Conservation (phyloP, 2,888 invertebrate genomes). For the Lordiphosa andalusiaca region DNA sequence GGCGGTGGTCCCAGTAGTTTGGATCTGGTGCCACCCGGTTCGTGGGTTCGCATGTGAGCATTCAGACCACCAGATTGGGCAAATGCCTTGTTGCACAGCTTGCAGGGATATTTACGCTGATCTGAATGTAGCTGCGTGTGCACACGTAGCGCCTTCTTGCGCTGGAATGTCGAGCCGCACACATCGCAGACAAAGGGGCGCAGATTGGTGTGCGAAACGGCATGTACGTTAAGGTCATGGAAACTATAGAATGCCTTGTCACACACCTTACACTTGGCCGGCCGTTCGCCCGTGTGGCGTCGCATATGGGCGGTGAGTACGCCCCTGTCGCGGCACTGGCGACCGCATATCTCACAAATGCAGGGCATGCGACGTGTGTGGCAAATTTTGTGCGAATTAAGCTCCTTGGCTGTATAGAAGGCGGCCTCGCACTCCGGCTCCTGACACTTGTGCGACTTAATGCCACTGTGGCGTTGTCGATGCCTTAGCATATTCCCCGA, state of each 20-base stretch:
- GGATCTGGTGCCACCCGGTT: conserved; percentile 26
- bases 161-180: conserved; percentile 76
- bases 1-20: neutral
- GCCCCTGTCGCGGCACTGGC: conserved; percentile 73
- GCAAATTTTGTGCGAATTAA: conserved; percentile 72
- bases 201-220: conserved; percentile 74
- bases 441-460: conserved; percentile 75
- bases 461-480: conserved; percentile 75
- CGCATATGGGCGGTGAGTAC: conserved; percentile 77
- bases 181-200: conserved; percentile 71
- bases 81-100: conserved; percentile 74
- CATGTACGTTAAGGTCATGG: conserved; percentile 77
- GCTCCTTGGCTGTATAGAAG: conserved; percentile 73
- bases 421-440: conserved; percentile 67
- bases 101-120: conserved; percentile 74
- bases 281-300: conserved; percentile 72
- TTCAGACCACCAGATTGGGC: conserved; percentile 77
- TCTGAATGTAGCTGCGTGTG: conserved; percentile 75
- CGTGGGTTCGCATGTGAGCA: conserved; percentile 75
- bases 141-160: conserved; percentile 77
- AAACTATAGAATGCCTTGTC: conserved; percentile 75
- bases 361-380: conserved; percentile 74
- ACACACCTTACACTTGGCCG: conserved; percentile 74
- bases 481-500: conserved; percentile 77
- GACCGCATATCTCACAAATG: conserved; percentile 74